phyloP scores from a whole-genome alignment of 2,113 vertebrate species.

The Gavia stellata region DNA sequence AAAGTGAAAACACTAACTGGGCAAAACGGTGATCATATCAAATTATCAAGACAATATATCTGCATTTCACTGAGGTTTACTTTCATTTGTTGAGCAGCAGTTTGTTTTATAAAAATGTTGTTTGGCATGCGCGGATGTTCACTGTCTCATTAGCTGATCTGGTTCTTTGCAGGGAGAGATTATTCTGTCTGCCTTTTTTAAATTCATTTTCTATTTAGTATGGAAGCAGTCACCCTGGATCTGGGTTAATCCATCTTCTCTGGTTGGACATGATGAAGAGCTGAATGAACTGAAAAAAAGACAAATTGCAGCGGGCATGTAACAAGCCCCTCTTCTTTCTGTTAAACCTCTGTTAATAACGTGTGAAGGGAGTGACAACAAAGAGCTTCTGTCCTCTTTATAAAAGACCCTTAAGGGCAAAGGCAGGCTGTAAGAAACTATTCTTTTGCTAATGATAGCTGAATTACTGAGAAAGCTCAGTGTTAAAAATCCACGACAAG shows the following conservation, averaged over 20 bases:
- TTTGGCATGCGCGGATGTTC: neutral
- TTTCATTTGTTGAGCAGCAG: neutral
- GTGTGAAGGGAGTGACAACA: slow-evolving; percentile 64
- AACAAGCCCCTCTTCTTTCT: slow-evolving; percentile 52
- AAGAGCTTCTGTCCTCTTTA: slow-evolving; percentile 63
- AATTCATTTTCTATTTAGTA: slow-evolving; percentile 30
- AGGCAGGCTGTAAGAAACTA: slow-evolving; percentile 54
- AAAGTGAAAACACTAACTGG: neutral
- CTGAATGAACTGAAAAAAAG: slow-evolving; percentile 51
- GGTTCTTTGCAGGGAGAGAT: neutral
- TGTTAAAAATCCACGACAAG: slow-evolving; percentile 52
- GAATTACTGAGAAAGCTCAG: slow-evolving; percentile 60
- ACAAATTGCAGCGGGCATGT: slow-evolving; percentile 47
- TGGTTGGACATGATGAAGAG: slow-evolving; percentile 40
- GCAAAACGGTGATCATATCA: neutral
- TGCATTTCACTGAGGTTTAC: neutral
- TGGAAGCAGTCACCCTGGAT: slow-evolving; percentile 31
- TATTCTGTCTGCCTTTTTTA: slow-evolving; percentile 28
- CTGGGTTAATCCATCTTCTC: slow-evolving; percentile 47
- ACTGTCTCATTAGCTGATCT: neutral
- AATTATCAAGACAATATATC: neutral
- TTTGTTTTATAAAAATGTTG: neutral
- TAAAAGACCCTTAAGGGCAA: slow-evolving; percentile 54
- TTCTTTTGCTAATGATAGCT: slow-evolving; percentile 69
- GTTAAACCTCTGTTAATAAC: slow-evolving; percentile 59